Evolutionary conservation across 2,797 vertebrate genomes (phyloP), one percentile per base, ranked within the genome.

Genomic region (Molossus alvarezi): DNA sequence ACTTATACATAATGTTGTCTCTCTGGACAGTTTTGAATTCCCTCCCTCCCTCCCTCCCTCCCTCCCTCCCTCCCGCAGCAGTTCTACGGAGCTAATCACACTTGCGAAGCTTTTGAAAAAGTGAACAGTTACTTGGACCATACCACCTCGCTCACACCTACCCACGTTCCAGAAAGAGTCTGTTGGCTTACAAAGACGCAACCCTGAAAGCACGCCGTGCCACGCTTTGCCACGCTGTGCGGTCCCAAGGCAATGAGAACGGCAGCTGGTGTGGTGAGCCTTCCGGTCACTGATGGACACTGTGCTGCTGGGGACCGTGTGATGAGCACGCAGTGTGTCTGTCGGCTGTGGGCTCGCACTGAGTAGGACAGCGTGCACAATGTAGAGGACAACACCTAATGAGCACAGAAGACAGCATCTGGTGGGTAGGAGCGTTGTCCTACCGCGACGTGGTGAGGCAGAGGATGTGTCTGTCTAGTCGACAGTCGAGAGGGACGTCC

Each of bases 401-500:
- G 4, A 18, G n/a, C 15, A 25, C 1, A 27, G 20, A 72, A 85
- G 64, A 69, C 29, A 69, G 23, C 45, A 8, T 10, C 37, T 82
- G 14, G 8, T 65, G 5, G 27, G 18, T 10, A 23, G 21, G 27
- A 90, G 60, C 3, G 33, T 45, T 86, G 64, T 9, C 29, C 21
- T 94, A 80, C 10, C 17, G 11, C 87, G 94, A 15, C 12, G 57
- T 29, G 67, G 15, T 29, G 73, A 5, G 29, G 53, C 1, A 15
- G 65, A 14, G 85, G 81, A 85, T 51, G 41, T 17, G 23, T 71
- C 41, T 55, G 37, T 67, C 21, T 85, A 60, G 27, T 84, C 83
- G 73, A 90, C 4, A 86, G n/a, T 72, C 69, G 69, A 83, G 80
- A 87, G 67, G 64, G 62, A 83, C 33, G 62, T 80, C 58, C 84